Conservation (phyloP, 2,797 vertebrate genomes). For the Onychomys arenicola region DNA sequence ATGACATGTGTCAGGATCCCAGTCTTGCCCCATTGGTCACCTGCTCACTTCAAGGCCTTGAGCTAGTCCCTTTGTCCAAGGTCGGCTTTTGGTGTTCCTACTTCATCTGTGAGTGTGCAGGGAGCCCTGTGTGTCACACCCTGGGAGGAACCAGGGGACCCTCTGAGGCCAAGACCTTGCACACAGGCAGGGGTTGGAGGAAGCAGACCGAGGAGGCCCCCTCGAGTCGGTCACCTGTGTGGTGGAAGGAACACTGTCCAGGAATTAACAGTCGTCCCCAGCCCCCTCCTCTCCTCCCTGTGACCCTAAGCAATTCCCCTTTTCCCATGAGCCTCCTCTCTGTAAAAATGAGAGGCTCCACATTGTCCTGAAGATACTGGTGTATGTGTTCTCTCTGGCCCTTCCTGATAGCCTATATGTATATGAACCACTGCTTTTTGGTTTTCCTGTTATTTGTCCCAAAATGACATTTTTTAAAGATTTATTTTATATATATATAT, state of each 20-base stretch:
- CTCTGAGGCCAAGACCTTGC: not conserved
- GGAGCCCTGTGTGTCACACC: not conserved
- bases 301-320: not conserved
- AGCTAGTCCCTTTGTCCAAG: not conserved
- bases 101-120: not conserved
- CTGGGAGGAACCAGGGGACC: not conserved
- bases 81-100: not conserved
- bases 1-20: not conserved
- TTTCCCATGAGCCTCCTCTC: not conserved
- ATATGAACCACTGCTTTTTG: not conserved
- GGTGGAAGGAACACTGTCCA: not conserved
- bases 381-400: not conserved
- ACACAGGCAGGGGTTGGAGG: not conserved
- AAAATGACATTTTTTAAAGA: constrained; percentile 38
- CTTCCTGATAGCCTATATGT: not conserved
- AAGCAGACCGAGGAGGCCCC: not conserved
- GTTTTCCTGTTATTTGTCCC: not conserved
- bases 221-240: not conserved
- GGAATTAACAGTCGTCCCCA: not conserved
- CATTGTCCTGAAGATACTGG: not conserved
- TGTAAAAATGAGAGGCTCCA: not conserved
- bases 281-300: not conserved
- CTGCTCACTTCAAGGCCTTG: not conserved
- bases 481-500: too few relatives aligned
- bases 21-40: not conserved